A percentile compares a stretch with the other conserved stretches of the same genome.
Conservation (phyloP, 2,888 invertebrate genomes). For the Caenorhabditis zanzibari region DNA sequence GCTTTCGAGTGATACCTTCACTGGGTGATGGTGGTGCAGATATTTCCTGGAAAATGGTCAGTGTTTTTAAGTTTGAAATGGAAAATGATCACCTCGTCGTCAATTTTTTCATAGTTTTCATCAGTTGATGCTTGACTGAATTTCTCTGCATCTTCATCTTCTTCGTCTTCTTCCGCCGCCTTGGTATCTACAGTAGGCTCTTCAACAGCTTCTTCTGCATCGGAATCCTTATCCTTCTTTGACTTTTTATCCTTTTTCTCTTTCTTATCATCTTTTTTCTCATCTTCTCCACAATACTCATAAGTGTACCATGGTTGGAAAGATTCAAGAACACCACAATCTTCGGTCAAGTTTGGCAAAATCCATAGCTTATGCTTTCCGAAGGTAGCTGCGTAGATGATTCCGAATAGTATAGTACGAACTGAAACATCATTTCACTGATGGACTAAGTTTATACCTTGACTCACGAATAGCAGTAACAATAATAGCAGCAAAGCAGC, state of each 20-base stretch:
- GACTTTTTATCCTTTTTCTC: constrained; percentile 70
- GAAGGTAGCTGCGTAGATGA: constrained; percentile 92
- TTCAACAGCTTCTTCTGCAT: constrained; percentile 23
- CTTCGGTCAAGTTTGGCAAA: constrained; percentile 97
- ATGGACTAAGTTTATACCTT: too few species aligned
- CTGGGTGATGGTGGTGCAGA: constrained; percentile 57
- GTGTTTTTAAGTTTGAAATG: background rate
- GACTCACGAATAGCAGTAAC: constrained; percentile 89
- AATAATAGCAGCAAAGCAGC: constrained; percentile 95
- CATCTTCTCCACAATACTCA: constrained; percentile 69
- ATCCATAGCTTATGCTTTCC: constrained; percentile 97
- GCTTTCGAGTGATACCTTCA: constrained; percentile 48
- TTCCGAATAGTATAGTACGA: constrained; percentile 93
- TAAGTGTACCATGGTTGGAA: constrained; percentile 94
- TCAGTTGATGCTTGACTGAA: constrained; percentile 60
- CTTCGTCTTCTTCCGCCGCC: constrained; percentile 46
- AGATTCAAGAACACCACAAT: constrained; percentile 98
- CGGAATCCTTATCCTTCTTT: constrained; percentile 49
- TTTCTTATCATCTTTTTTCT: constrained; percentile 59
- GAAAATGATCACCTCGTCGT: constrained; percentile 59
- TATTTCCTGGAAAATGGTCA: constrained; percentile 39
- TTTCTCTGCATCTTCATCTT: constrained; percentile 65
- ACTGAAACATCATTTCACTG: constrained; percentile 86
- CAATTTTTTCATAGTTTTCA: constrained; percentile 67
- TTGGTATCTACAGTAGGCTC: constrained; percentile 12